These are phyloP conservation scores for Atrina japonica DNA, from an alignment of 2,888 invertebrate genomes.

Conservation along the genomic window DNA sequence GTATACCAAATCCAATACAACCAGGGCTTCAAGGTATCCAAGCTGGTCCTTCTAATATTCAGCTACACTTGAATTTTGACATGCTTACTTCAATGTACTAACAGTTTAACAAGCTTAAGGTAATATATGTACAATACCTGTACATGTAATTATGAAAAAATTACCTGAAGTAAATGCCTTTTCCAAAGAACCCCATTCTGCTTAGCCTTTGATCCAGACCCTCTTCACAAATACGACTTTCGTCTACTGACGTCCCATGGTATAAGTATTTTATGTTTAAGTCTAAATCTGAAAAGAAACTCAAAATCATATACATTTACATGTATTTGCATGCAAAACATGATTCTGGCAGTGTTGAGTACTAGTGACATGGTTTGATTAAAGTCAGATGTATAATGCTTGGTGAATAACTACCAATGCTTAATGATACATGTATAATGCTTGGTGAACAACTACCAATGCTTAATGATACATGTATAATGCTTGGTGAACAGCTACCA, in stretches of 20 bases:
- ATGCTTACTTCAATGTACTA: no score
- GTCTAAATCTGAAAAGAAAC: conserved; percentile 53
- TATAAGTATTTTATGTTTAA: conserved; percentile 67
- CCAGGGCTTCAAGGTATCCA: no score
- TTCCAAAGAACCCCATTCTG: conserved; percentile 70
- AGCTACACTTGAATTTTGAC: no score
- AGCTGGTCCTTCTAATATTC: no score
- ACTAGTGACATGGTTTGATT: no score
- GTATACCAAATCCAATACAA: no score
- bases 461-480: background rate
- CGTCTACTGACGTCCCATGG: conserved; percentile 67
- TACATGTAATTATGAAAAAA: no score
- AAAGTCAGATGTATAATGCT: background rate
- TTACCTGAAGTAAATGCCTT: conserved; percentile 75
- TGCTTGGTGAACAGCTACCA: background rate
- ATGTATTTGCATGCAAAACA: no score
- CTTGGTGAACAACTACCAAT: background rate
- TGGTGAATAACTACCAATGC: background rate
- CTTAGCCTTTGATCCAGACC: conserved; percentile 70
- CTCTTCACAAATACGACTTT: conserved; percentile 67
- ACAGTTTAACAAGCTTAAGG: no score
- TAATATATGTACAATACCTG: no score
- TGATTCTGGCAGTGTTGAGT: no score
- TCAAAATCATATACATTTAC: background rate
- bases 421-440: background rate